A percentile compares a stretch with the other conserved stretches of the same genome.
Conservation (phyloP, 2,888 invertebrate genomes). For the Noctua janthe region DNA sequence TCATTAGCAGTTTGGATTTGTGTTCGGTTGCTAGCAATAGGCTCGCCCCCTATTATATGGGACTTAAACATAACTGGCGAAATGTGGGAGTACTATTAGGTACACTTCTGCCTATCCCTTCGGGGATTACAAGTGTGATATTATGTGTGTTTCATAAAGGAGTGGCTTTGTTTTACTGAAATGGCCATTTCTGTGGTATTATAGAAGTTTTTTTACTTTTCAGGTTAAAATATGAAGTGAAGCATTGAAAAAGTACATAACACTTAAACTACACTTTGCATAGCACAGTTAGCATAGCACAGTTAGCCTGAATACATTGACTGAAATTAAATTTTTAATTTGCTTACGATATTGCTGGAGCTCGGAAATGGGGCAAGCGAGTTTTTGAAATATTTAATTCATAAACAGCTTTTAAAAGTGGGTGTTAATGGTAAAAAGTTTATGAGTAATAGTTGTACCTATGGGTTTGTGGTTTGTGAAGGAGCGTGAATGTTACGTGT, state of each 20-base stretch:
- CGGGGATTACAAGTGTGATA: too few species aligned
- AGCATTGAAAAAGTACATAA: constrained; percentile 3
- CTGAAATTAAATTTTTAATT: constrained; percentile 38
- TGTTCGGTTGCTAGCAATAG: too few species aligned
- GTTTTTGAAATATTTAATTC: constrained; percentile 19
- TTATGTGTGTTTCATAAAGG: background rate
- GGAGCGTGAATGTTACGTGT: background rate
- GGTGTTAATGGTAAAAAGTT: background rate
- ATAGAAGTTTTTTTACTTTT: background rate
- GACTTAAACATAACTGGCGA: too few species aligned
- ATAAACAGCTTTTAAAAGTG: background rate
- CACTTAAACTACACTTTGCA: constrained; percentile 14
- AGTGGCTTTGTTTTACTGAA: background rate
- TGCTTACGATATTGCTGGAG: background rate
- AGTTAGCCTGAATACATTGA: constrained; percentile 38
- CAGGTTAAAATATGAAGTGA: background rate
- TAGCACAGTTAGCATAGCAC: background rate
- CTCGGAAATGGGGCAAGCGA: background rate
- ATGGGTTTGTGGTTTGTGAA: background rate
- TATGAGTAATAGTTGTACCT: background rate
- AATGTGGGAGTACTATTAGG: too few species aligned
- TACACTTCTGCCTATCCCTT: too few species aligned
- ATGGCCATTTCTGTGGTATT: background rate
- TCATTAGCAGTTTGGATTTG: background rate
- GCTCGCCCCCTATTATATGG: too few species aligned